A percentile compares a stretch with the other conserved stretches of the same genome.
phyloP scores from a whole-genome alignment of 2,888 invertebrate genomes.

The Barypeithes pellucidus region DNA sequence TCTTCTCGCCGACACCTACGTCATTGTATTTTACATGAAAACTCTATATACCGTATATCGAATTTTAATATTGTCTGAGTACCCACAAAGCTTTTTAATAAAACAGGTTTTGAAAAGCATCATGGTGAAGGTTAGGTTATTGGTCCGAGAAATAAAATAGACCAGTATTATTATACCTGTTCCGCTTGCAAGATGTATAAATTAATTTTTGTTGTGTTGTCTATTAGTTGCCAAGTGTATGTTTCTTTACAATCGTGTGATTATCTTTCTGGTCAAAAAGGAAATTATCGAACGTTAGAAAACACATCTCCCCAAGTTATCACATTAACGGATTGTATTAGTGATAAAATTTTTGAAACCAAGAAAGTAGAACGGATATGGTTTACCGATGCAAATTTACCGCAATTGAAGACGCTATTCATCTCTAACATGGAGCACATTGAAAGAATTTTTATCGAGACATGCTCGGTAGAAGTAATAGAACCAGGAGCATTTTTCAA shows the following conservation, averaged over 20 bases:
- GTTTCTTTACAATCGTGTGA: not conserved
- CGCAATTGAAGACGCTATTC: not conserved
- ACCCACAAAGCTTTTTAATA: no score
- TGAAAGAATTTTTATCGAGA: not conserved
- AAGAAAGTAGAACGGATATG: not conserved
- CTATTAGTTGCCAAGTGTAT: not conserved
- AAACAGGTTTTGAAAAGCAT: no score
- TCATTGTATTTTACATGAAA: no score
- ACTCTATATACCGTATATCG: no score
- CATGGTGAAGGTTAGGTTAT: not conserved
- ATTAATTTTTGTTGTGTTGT: not conserved
- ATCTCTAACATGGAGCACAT: not conserved
- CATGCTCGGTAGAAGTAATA: not conserved
- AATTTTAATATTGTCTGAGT: no score
- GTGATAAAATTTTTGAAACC: not conserved
- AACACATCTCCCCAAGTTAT: not conserved
- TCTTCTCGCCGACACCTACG: no score
- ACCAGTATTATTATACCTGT: not conserved
- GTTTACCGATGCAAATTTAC: not conserved
- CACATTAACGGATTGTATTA: constrained; percentile 4
- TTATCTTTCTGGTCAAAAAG: not conserved
- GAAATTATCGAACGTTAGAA: no score
- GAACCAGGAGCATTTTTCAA: constrained; percentile 5
- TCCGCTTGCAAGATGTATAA: not conserved
- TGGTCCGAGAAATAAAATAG: not conserved